A percentile compares a stretch with the other conserved stretches of the same genome.
These are phyloP conservation scores for Atherinosoma microstoma DNA, from an alignment of 2,797 vertebrate genomes.

Conservation along the genomic window DNA sequence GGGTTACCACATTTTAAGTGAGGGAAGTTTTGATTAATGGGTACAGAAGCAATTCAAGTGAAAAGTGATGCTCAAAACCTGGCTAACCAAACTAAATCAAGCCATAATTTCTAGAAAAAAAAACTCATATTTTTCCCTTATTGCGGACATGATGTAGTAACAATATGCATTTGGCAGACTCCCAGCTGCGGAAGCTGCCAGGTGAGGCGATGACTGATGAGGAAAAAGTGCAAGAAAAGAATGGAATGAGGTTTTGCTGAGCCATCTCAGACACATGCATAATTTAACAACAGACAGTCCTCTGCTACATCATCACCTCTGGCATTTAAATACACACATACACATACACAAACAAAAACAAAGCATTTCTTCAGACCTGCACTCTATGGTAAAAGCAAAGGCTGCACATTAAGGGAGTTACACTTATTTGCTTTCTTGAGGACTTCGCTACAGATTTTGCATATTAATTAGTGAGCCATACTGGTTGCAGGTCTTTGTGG, in stretches of 20 bases:
- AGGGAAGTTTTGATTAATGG: slow-evolving; percentile 14
- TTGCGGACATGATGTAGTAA: neutral
- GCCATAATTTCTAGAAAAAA: neutral
- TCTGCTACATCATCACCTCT: slow-evolving; percentile 33
- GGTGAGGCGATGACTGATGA: slow-evolving; percentile 9
- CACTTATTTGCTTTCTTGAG: neutral
- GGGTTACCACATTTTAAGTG: slow-evolving; percentile 10
- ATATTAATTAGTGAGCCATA: neutral
- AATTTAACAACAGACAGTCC: neutral
- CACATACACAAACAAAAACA: too few relatives aligned
- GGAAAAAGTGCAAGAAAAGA: slow-evolving; percentile 22
- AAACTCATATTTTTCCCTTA: neutral
- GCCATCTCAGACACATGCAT: slow-evolving; percentile 7
- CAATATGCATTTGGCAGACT: slow-evolving; percentile 5
- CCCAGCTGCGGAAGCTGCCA: slow-evolving; percentile 24
- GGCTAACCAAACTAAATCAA: neutral
- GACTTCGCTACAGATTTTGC: neutral
- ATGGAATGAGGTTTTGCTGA: slow-evolving; percentile 28
- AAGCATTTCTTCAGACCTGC: neutral
- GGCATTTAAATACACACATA: slow-evolving; percentile 9
- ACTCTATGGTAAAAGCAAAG: slow-evolving; percentile 5
- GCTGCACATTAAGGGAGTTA: neutral
- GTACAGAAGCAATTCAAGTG: slow-evolving; percentile 21
- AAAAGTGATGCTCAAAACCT: neutral
- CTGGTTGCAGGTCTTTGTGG: neutral